Base-by-base conservation (phyloP, 2,888 invertebrate genomes). In the Eubasilissa splendida region DNA sequence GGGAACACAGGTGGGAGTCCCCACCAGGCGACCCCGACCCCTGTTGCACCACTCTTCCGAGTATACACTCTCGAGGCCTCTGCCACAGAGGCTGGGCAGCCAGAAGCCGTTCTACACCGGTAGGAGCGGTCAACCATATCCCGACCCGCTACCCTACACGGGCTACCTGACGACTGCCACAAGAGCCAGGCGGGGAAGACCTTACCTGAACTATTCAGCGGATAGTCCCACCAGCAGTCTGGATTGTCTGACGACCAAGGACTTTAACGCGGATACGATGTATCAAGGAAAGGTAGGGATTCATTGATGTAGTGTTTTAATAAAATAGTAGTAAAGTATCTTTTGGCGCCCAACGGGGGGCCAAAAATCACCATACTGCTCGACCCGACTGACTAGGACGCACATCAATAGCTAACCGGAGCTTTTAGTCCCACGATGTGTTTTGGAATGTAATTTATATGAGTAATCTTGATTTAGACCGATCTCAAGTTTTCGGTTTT, bases 31-130 rank as follows among this genome's bases (percentile, higher is more conserved):
- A 53, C 82, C 58, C 11, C 75, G 76, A 31, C 80, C 80, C 42
- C 60, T 82, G 65, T 54, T 82, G 33, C 84, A 84, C 76, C 82
- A 82, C 78, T 76, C 83, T 10, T 83, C 83, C 9, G 82, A 84
- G 50, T 76, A 80, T 56, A 31, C 78, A 10, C 71, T 79, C n/a
- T 53, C 76, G 22, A 73, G 52, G 9, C 42, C 68, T 5, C 50
- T 22, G 11, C 60, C n/a, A 60, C 42, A 53, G 22, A 50, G 50
- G 4, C 58, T 42, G 12, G 74, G 65, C 50, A 54, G 11, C 59
- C 58, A 31, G 52, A 31, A 50, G 33, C 68, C 75, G 42, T 83
- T 81, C 56, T 83, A 83, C 74, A 83, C 81, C 3, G 50, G 76
- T 10, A 22, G 81, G 5, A 79, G 80, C 52, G 81, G 77, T 5